Evolutionary conservation across 2,888 invertebrate genomes (phyloP).

Genomic region (Oscheius sp.): DNA sequence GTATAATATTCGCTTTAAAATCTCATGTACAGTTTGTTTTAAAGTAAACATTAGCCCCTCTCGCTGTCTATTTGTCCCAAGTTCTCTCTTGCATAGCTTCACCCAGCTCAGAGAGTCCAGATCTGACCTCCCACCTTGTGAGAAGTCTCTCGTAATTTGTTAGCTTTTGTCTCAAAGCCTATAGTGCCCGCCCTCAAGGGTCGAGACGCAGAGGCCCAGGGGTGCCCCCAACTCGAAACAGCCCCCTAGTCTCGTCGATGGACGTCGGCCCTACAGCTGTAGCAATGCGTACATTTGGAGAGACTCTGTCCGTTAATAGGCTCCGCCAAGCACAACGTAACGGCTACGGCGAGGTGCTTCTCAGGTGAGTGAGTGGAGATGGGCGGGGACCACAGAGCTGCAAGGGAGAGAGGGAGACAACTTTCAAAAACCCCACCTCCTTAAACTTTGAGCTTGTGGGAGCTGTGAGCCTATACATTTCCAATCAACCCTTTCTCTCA

Average conservation of each 20-base stretch:
- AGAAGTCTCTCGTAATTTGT: conserved; percentile 17
- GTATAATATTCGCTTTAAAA: too few species aligned
- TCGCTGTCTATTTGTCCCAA: neutral
- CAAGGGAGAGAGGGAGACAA: too few species aligned
- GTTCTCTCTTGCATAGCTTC: too few species aligned
- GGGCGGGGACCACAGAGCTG: too few species aligned
- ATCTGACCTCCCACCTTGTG: neutral
- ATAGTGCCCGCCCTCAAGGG: conserved; percentile 12
- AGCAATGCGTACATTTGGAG: conserved; percentile 28
- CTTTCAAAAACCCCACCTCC: too few species aligned
- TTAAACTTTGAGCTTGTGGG: too few species aligned
- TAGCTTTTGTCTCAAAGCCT: conserved; percentile 22
- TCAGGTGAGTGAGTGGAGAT: conserved; percentile 20
- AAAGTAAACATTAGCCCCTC: too few species aligned
- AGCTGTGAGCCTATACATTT: too few species aligned
- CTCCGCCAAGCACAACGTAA: conserved; percentile 21
- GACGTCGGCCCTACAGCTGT: conserved; percentile 21
- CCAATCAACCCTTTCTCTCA: too few species aligned
- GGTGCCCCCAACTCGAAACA: too few species aligned
- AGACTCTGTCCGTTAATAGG: conserved; percentile 30
- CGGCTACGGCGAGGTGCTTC: conserved; percentile 26
- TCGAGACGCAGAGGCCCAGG: too few species aligned
- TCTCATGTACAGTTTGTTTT: too few species aligned
- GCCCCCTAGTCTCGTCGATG: conserved; percentile 9
- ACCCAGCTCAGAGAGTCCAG: neutral